phyloP scores from a whole-genome alignment of 2,888 invertebrate species.

The Synergus japonicus region DNA sequence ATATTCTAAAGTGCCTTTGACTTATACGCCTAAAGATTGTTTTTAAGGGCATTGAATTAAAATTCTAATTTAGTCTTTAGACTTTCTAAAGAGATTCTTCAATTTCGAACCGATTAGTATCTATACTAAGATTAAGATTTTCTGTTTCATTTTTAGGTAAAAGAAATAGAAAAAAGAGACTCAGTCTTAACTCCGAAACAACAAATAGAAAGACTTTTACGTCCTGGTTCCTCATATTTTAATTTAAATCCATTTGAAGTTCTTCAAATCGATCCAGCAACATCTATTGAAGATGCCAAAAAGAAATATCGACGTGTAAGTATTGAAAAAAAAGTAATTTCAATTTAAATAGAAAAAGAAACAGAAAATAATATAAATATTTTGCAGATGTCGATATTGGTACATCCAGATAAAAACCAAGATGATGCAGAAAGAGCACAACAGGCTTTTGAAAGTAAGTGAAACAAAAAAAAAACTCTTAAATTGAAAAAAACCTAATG shows the following conservation, averaged over 20 bases:
- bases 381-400: slow-evolving; percentile 91
- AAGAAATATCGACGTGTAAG: slow-evolving; percentile 93
- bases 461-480: background rate
- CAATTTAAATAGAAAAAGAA: background rate
- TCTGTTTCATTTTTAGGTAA: slow-evolving; percentile 85
- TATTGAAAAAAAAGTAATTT: slow-evolving; percentile 36
- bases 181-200: slow-evolving; percentile 97
- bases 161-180: slow-evolving; percentile 98
- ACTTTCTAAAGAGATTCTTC: too few species aligned
- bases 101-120: too few species aligned
- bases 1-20: too few species aligned
- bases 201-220: slow-evolving; percentile 96
- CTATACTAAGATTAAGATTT: background rate
- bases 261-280: slow-evolving; percentile 93
- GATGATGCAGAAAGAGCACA: slow-evolving; percentile 97
- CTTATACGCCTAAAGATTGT: too few species aligned
- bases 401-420: slow-evolving; percentile 99
- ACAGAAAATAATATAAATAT: slow-evolving; percentile 41
- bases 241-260: slow-evolving; percentile 98
- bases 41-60: too few species aligned
- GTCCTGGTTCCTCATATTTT: slow-evolving; percentile 98
- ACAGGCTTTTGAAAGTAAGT: slow-evolving; percentile 88
- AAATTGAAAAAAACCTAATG: background rate
- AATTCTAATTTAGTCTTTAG: too few species aligned
- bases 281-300: slow-evolving; percentile 93